Evolutionary conservation across 35 echinoderm and acorn worm genomes (phyloP).

Genomic region (Hemicentrotus pulcherrimus): DNA sequence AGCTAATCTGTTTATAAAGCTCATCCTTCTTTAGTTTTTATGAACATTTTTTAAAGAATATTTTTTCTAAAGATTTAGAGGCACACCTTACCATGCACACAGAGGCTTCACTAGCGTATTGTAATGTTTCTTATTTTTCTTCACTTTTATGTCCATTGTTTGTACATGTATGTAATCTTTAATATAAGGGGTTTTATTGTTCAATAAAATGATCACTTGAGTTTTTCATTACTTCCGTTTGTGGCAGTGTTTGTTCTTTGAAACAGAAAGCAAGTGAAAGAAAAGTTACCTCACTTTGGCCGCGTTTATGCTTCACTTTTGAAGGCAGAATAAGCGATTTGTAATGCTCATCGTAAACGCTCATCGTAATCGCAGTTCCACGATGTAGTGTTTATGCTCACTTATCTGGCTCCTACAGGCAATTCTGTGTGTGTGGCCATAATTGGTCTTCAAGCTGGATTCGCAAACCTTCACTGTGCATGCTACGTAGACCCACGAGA

Average conservation of each 20-base stretch:
- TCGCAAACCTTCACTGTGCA: no score
- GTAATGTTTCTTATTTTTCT: neutral
- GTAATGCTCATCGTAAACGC: no score
- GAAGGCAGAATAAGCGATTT: no score
- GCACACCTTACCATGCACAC: neutral
- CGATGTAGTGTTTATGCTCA: no score
- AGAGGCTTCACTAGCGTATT: neutral
- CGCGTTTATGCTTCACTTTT: no score
- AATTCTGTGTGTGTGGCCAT: no score
- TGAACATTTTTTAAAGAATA: neutral
- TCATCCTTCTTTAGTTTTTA: neutral
- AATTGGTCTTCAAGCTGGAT: no score
- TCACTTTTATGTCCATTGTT: neutral
- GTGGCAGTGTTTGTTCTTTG: neutral
- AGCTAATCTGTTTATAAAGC: no score
- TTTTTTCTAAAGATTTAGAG: neutral
- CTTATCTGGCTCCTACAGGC: no score
- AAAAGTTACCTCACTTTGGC: no score
- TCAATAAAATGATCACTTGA: neutral
- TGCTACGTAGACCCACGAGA: no score
- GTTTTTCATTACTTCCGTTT: neutral
- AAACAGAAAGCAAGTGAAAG: neutral
- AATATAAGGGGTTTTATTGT: neutral
- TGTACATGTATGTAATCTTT: neutral
- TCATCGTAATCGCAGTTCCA: no score